A percentile compares a stretch with the other conserved stretches of the same genome.
Evolutionary conservation across 2,113 vertebrate genomes (phyloP).

Genomic region (Morphnarchus princeps): DNA sequence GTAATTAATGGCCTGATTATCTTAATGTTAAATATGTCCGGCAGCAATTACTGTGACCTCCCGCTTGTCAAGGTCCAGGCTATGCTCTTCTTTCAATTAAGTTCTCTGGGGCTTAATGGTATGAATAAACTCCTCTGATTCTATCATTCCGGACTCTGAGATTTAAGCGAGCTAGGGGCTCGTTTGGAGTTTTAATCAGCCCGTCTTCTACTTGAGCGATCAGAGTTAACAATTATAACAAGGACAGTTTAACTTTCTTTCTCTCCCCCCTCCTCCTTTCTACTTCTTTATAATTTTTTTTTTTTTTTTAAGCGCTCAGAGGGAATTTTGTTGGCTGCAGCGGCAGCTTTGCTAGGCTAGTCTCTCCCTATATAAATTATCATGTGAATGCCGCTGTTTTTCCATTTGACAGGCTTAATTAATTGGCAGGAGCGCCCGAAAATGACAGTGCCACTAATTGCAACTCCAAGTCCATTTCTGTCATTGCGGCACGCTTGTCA

Average conservation of each 20-base stretch:
- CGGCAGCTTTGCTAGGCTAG: constrained; percentile 44
- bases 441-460: constrained; percentile 90
- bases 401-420: constrained; percentile 87
- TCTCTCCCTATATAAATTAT: constrained; percentile 86
- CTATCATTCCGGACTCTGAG: constrained; percentile 81
- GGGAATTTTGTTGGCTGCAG: constrained; percentile 62
- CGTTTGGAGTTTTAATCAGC: constrained; percentile 83
- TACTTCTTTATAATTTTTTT: neutral
- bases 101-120: constrained; percentile 90
- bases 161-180: constrained; percentile 81
- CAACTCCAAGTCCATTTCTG: constrained; percentile 83
- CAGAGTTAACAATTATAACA: constrained; percentile 79
- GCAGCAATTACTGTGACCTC: constrained; percentile 99
- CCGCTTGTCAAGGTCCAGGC: constrained; percentile 99
- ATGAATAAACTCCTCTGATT: constrained; percentile 88
- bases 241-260: constrained; percentile 79
- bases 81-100: constrained; percentile 95
- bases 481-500: constrained; percentile 71
- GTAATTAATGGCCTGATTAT: constrained; percentile 99
- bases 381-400: constrained; percentile 78
- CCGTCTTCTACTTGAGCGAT: constrained; percentile 75
- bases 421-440: constrained; percentile 83
- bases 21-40: constrained; percentile 99
- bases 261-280: neutral
- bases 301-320: constrained; percentile 36